phyloP scores from a whole-genome alignment of 1,140 invertebrate species.

The Papilio dardanus region DNA sequence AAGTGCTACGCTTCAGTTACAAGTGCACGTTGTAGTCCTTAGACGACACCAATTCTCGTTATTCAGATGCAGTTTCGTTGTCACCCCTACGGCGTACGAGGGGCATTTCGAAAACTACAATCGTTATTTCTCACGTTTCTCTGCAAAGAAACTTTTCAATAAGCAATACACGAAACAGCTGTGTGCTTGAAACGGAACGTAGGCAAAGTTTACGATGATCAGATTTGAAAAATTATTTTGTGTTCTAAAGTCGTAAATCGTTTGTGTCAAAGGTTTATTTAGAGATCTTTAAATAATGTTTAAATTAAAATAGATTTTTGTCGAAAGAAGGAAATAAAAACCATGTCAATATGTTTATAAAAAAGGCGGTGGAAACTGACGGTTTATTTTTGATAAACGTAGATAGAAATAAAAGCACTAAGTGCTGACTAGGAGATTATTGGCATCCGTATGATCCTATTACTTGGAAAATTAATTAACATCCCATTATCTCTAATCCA shows the following conservation, averaged over 20 bases:
- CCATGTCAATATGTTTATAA: no score
- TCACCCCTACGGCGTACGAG: slow-evolving; percentile 14
- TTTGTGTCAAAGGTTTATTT: no score
- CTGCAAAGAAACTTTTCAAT: neutral
- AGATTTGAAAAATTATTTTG: no score
- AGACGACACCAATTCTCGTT: slow-evolving; percentile 22
- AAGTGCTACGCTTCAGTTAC: neutral
- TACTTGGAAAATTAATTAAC: neutral
- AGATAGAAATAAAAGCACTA: neutral
- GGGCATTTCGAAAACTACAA: slow-evolving; percentile 8
- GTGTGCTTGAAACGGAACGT: neutral
- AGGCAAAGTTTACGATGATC: no score
- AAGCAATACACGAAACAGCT: neutral
- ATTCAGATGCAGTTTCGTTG: slow-evolving; percentile 20
- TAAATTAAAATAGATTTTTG: no score
- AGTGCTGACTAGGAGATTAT: neutral
- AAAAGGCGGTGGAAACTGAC: no score
- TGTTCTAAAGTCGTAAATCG: no score
- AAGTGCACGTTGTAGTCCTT: slow-evolving; percentile 5
- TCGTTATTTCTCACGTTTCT: slow-evolving; percentile 11
- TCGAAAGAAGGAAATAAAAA: no score
- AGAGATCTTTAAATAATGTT: no score
- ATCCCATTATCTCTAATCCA: neutral
- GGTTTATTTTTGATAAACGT: neutral
- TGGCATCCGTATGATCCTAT: neutral